These are phyloP conservation scores for Melitaea cinxia DNA, from an alignment of 1,140 invertebrate genomes.

Conservation along the genomic window DNA sequence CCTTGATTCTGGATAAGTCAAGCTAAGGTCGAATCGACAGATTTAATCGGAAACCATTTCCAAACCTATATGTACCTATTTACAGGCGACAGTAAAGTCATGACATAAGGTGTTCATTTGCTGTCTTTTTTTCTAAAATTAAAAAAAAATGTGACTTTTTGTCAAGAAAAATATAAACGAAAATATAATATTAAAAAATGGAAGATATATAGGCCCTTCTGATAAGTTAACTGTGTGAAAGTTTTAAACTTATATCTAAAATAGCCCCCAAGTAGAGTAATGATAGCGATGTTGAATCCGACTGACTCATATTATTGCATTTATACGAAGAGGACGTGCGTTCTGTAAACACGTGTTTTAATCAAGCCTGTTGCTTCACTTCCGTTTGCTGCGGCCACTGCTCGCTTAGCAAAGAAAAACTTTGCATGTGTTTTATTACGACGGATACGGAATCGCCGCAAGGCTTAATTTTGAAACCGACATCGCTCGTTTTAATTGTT, in stretches of 20 bases:
- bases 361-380: conserved; percentile 80
- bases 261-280: conserved; percentile 16
- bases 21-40: too few relatives aligned
- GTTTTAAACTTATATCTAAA: conserved; percentile 21
- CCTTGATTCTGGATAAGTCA: too few relatives aligned
- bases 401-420: conserved; percentile 78
- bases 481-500: conserved; percentile 62
- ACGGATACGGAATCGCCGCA: conserved; percentile 66
- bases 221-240: too few relatives aligned
- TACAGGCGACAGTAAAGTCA: too few relatives aligned
- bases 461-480: conserved; percentile 75
- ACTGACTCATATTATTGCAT: conserved; percentile 64
- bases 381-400: conserved; percentile 71
- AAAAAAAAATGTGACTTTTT: too few relatives aligned
- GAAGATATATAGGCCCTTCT: too few relatives aligned
- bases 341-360: conserved; percentile 81
- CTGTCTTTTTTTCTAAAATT: too few relatives aligned
- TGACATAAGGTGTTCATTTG: too few relatives aligned
- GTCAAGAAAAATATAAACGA: too few relatives aligned
- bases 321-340: conserved; percentile 69
- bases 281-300: conserved; percentile 40
- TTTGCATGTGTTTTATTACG: conserved; percentile 81
- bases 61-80: too few relatives aligned
- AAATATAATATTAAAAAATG: neutral
- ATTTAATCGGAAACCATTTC: too few relatives aligned